Evolutionary conservation across 2,888 invertebrate species (phyloP), one percentile per base, ranked within the genome.

Genomic region (Caenorhabditis sp.): DNA sequence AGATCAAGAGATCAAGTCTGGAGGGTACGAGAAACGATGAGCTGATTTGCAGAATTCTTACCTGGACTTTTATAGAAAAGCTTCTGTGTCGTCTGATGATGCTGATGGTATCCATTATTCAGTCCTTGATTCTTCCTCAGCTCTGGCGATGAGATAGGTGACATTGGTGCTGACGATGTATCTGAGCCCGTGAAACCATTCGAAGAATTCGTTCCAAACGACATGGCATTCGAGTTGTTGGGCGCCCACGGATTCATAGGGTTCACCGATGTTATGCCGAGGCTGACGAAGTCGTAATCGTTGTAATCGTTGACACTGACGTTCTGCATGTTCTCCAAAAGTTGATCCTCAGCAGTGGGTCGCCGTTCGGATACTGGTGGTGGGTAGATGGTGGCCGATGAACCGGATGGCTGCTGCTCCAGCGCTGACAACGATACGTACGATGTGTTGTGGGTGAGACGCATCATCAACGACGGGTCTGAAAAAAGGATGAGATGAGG

Each of bases 141-240:
- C 61, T 54, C 76, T 14, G 76, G 76, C n/a, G 76, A 77, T 4
- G 70, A 64, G 28, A 64, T 64, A 5, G 81, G 81, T 22, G 81
- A 81, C 49, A 81, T 59, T n/a, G 81, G 81, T n/a, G 81, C 75
- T 8, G 81, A 81, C n/a, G 81, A 81, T n/a, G 75, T 70, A 44
- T 75, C 75, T 2, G 81, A 81, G 14, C 81, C 69, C 6, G 74
- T 75, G 70, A 81, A 81, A 5, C 81, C 81, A 35, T 81, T 81
- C 28, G 75, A 64, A 14, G 81, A 75, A 14, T 58, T 54, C 22
- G 75, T 64, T n/a, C 76, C 69, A 38, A 77, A 77, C 7, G 76
- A 77, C 6, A 75, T n/a, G n/a, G 70, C 24, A n/a, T 56, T 64
- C 47, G 70, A 16, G 5, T 44, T 44, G 2, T 14, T 47, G 19